Evolutionary conservation across 2,113 vertebrate genomes (phyloP), one percentile per base, ranked within the genome.

Genomic region (Miniopterus natalensis): DNA sequence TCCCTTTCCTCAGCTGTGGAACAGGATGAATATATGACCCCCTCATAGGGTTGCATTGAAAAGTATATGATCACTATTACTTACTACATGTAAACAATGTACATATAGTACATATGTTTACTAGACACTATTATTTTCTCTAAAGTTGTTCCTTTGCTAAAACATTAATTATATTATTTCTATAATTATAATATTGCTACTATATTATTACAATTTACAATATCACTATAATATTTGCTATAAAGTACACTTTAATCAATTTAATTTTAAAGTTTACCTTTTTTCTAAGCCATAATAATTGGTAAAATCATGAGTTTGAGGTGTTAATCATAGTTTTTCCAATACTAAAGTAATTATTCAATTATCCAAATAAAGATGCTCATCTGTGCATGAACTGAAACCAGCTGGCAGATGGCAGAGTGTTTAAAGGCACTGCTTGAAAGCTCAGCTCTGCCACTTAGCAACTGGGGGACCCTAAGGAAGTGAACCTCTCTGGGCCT

Each of bases 201-300:
- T 17, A 31, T 49, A 74, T 31, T 29, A 63, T 59, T 92, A 45
- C 27, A 29, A 61, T 47, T 83, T 88, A 59, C 36, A 45, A 27
- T 63, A 63, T 47, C 8, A n/a, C 51, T 59, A 78, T 49, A 25
- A 66, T 55, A 81, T 66, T 71, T 74, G 55, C 4, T 71, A 47
- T 74, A 45, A 78, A 83, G 68, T 36, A 36, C 8, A 66, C 5
- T 47, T 75, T 63, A 51, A 75, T 83, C 36, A 42, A 57, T 20
- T 84, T 90, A 53, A 65, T 89, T 89, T 93, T 81, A 89, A 78
- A 65, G 36, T 84, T 55, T 66, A 89, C 36, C 55, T 63, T 74
- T 78, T 63, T 70, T 40, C n/a, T 86, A 53, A 86, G 84, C 27
- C 31, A 17, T 92, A 84, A 42, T 55, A 68, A n/a, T 0, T 42